Evolutionary conservation across 1,140 invertebrate species (phyloP), one percentile per base, ranked within the genome.

Genomic region (Branchinecta lindahli): DNA sequence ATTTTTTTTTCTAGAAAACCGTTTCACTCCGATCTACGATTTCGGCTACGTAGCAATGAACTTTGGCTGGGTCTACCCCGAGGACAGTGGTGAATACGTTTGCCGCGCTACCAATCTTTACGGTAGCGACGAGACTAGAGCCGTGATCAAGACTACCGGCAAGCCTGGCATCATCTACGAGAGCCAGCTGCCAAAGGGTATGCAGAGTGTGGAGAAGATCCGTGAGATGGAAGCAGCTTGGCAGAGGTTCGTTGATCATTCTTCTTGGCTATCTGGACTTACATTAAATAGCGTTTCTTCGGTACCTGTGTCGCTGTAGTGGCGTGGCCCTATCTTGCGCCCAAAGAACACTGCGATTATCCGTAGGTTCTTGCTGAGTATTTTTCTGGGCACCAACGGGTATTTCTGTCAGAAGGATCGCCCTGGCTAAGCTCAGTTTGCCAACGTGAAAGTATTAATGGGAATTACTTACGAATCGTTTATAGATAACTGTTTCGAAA

Each of bases 21-120:
- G 91, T 73, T 91, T 93, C 76, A 88, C 86, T 47, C 93, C 94
- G 6, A 93, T 95, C 75, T 96, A 96, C 76, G 94, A 97, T 77
- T 96, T 95, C 78, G 93, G 93, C 47, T 96, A 95, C 77, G 94
- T 96, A 45, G 91, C 92, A 12, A 91, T 97, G 86, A 95, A 96
- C 79, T 95, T 96, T 75, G 88, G 90, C 67, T 96, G 92, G 91
- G 89, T 95, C 7, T 94, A 93, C 78, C 90, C 90, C 8, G 91
- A 93, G 80, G 91, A 94, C 75, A 90, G 88, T 75, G 91, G 91
- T 2, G 92, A 94, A 80, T 82, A 82, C 69, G 69, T 73, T 46
- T 93, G 91, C 78, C 83, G 90, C 71, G 91, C 91, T 47, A 93
- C 90, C n/a, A 94, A 94, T 78, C 80, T 91, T 66, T 94, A 92